Percentiles rank a stretch among this genome's conserved stretches.
phyloP scores from a whole-genome alignment of 2,113 vertebrate genomes.

The Elachura formosa region DNA sequence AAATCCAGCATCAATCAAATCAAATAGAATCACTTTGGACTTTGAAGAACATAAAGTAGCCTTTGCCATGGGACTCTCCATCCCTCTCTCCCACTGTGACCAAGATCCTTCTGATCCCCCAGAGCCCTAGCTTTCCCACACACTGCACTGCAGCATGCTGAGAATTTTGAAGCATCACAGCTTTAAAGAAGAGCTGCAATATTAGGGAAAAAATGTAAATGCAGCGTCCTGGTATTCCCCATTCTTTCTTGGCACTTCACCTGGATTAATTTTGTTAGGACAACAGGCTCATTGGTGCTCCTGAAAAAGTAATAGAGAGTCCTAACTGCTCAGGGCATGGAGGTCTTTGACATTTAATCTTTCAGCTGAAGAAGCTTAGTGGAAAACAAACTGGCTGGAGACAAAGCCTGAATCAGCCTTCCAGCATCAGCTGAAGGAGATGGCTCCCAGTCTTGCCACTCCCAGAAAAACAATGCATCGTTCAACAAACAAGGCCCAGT shows the following conservation, averaged over 20 bases:
- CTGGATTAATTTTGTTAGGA: slow-evolving; percentile 18
- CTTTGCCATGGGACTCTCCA: not conserved
- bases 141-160: not conserved
- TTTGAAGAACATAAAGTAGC: not conserved
- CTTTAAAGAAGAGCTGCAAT: not conserved
- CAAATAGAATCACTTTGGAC: not conserved
- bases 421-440: not conserved
- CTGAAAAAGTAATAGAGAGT: not conserved
- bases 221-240: not conserved
- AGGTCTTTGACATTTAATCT: not conserved
- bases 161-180: not conserved
- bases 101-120: not conserved
- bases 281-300: not conserved
- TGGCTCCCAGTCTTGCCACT: not conserved
- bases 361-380: not conserved
- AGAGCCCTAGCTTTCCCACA: not conserved
- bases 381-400: not conserved
- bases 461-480: not conserved
- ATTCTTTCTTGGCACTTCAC: too few relatives aligned
- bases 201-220: not conserved
- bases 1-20: not conserved
- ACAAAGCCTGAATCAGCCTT: not conserved
- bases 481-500: not conserved
- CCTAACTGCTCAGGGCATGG: not conserved
- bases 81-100: accelerated